Evolutionary conservation across 2,888 invertebrate genomes (phyloP).

Genomic region (Alloplasta piceator): DNA sequence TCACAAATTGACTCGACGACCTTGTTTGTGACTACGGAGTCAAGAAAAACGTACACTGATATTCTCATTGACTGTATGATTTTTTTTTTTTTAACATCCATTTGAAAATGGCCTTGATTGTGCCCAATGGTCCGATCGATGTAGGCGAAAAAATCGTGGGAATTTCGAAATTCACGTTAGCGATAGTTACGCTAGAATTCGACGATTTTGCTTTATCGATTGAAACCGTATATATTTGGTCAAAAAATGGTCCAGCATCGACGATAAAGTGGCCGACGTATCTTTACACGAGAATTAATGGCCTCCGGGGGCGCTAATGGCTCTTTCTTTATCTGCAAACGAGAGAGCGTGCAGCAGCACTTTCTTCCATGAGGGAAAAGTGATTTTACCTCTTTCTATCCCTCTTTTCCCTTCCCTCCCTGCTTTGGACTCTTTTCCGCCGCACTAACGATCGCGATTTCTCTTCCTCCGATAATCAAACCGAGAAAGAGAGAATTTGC

Average conservation of each 20-base stretch:
- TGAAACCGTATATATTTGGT: no score
- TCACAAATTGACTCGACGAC: conserved; percentile 42
- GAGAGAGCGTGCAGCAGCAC: conserved; percentile 30
- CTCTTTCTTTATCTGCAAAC: not conserved
- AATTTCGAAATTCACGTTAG: not conserved
- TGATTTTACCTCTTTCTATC: conserved; percentile 2
- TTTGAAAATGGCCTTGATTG: conserved; percentile 41
- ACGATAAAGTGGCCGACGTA: no score
- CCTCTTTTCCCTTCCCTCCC: not conserved
- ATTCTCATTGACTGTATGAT: conserved; percentile 32
- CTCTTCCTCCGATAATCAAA: conserved; percentile 27
- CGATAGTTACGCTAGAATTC: not conserved
- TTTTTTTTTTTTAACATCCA: not conserved
- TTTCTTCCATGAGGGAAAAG: conserved; percentile 41
- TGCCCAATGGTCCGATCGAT: conserved; percentile 18
- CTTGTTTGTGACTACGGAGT: conserved; percentile 30
- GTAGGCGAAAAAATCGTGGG: conserved; percentile 10
- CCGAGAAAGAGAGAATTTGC: not conserved
- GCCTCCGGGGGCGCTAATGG: conserved; percentile 21
- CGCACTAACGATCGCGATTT: conserved; percentile 27
- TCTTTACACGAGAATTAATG: not conserved
- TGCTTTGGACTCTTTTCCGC: not conserved
- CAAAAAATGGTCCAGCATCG: no score
- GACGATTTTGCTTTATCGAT: no score
- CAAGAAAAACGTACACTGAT: not conserved